These are phyloP conservation scores for Archocentrus centrarchus DNA, from an alignment of 2,113 vertebrate genomes.

Conservation along the genomic window DNA sequence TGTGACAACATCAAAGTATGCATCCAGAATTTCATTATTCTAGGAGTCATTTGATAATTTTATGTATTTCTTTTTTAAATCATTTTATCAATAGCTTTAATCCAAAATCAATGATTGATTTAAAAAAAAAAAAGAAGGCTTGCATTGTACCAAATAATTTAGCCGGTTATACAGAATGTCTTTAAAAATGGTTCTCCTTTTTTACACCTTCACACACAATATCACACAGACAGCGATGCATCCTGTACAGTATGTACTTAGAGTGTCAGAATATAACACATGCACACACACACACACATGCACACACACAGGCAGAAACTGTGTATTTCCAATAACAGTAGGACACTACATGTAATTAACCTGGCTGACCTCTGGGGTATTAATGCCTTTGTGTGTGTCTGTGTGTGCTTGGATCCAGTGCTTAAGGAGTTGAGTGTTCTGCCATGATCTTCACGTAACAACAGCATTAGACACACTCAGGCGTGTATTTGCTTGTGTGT, in stretches of 20 bases:
- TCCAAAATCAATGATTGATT: fast-evolving
- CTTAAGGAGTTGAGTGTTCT: conserved; percentile 32
- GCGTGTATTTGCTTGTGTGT: neutral
- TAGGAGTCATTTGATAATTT: neutral
- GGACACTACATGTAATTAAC: conserved; percentile 94
- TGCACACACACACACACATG: neutral
- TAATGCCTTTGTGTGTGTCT: conserved; percentile 17
- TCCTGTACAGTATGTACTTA: neutral
- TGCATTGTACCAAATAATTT: neutral
- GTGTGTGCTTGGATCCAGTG: neutral
- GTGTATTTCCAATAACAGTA: conserved; percentile 63
- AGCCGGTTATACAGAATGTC: neutral
- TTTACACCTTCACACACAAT: neutral
- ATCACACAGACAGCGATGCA: neutral
- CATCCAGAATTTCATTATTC: neutral
- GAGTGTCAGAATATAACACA: neutral
- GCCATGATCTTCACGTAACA: conserved; percentile 47
- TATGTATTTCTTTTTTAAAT: neutral
- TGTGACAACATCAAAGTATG: conserved; percentile 3
- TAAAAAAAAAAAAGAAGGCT: neutral
- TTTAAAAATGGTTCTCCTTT: neutral
- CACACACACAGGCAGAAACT: neutral
- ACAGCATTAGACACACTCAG: conserved; percentile 45
- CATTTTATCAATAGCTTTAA: neutral
- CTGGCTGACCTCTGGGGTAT: conserved; percentile 50